These are phyloP conservation scores for Trichogramma dendrolimi DNA, from an alignment of 2,888 invertebrate genomes.

Conservation along the genomic window DNA sequence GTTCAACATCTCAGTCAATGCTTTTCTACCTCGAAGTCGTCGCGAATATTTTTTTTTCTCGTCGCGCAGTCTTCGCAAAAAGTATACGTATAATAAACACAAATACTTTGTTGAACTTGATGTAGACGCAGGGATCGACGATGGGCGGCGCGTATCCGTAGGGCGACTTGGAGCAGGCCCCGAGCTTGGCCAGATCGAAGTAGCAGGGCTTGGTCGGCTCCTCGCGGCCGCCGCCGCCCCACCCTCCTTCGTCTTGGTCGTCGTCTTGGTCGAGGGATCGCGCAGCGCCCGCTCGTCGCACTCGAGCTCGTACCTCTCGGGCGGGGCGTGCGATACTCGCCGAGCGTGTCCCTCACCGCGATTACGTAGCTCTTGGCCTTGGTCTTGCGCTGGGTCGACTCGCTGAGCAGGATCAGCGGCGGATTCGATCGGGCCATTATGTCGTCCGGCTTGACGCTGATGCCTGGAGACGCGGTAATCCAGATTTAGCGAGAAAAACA, in stretches of 20 bases:
- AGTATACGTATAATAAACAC: not conserved
- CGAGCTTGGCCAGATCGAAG: slow-evolving; percentile 37
- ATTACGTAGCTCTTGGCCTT: slow-evolving; percentile 32
- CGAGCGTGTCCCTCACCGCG: slow-evolving; percentile 31
- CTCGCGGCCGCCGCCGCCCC: too few relatives aligned
- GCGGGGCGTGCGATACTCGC: not conserved
- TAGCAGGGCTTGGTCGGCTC: slow-evolving; percentile 35
- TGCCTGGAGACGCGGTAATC: slow-evolving; percentile 31
- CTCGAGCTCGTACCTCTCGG: slow-evolving; percentile 28
- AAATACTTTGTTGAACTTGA: slow-evolving; percentile 43
- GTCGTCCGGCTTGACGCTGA: slow-evolving; percentile 38
- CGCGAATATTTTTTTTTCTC: not conserved
- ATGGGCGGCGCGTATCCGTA: slow-evolving; percentile 37
- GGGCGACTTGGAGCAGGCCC: slow-evolving; percentile 38
- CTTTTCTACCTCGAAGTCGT: too few relatives aligned
- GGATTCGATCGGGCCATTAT: slow-evolving; percentile 30
- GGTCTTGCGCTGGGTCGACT: slow-evolving; percentile 19
- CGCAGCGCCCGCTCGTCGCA: slow-evolving; percentile 28
- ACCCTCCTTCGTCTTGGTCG: too few relatives aligned
- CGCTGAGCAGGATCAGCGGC: slow-evolving; percentile 39
- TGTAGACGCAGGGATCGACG: slow-evolving; percentile 39
- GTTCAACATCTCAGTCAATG: too few relatives aligned
- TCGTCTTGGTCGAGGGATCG: not conserved
- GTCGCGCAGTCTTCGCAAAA: not conserved
- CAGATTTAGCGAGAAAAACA: not conserved